Evolutionary conservation across 2,888 invertebrate species (phyloP).

Genomic region (Tetragonisca angustula): DNA sequence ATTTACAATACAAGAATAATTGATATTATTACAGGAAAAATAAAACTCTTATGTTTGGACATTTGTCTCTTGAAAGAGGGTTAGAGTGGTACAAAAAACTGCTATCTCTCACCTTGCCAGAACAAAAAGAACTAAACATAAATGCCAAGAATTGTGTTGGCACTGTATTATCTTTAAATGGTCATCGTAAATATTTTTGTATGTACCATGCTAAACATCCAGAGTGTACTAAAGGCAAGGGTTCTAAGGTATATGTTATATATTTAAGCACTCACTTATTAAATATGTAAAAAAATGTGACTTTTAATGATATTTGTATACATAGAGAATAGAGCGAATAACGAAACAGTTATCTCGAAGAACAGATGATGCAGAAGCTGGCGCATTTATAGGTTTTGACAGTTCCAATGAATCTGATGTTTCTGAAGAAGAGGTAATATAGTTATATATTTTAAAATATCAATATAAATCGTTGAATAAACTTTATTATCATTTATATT

Average conservation of each 20-base stretch:
- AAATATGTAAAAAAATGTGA: background rate
- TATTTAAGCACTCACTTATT: background rate
- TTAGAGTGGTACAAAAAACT: slow-evolving; percentile 97
- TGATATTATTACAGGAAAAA: slow-evolving; percentile 87
- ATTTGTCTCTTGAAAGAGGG: slow-evolving; percentile 96
- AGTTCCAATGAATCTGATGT: slow-evolving; percentile 86
- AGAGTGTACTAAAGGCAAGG: slow-evolving; percentile 88
- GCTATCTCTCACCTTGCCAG: slow-evolving; percentile 93
- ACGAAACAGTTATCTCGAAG: slow-evolving; percentile 84
- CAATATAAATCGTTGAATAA: background rate
- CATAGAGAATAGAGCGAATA: slow-evolving; percentile 89
- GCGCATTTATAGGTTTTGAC: slow-evolving; percentile 94
- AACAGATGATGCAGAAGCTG: slow-evolving; percentile 89
- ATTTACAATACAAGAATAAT: background rate
- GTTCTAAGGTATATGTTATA: slow-evolving; percentile 86
- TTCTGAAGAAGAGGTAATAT: slow-evolving; percentile 81
- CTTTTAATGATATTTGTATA: slow-evolving; percentile 14
- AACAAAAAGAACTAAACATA: slow-evolving; percentile 92
- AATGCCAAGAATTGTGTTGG: slow-evolving; percentile 99
- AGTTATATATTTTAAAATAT: too few species aligned
- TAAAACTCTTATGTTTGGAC: slow-evolving; percentile 97
- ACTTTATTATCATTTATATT: background rate
- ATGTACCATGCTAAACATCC: slow-evolving; percentile 99
- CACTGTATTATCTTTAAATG: slow-evolving; percentile 97
- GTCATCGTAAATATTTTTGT: slow-evolving; percentile 98